Base-by-base conservation (phyloP, 2,113 vertebrate species). In the Varanus komodoensis region DNA sequence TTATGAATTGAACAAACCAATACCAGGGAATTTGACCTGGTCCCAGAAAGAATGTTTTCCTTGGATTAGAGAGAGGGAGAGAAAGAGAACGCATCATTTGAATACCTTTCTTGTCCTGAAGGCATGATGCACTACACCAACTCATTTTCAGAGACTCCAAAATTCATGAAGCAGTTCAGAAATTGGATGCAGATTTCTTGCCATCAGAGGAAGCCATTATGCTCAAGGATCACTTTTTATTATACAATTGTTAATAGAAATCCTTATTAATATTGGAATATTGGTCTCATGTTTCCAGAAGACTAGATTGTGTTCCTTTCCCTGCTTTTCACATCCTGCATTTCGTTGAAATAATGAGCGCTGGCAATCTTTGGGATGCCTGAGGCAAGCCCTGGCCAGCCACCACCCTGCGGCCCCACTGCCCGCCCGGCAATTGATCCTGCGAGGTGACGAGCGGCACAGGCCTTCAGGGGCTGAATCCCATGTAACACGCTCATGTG, bases 1-100 rank as follows among this genome's bases (percentile, higher is more conserved):
- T 91, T 74, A n/a, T 95, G 95, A 89, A 89, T 84, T 93, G 95
- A 97, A 95, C 83, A 93, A 95, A 94, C 78, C 92, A 94, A 94
- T 94, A 91, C 93, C 94, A 94, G 91, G 75, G 73, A 95, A 14
- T 91, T 88, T 92, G 89, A 89, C 89, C 90, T 12, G 67, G 83
- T 44, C 21, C 82, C 94, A 54, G 64, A 91, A 80, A 89, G 67
- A 38, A 84, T 93, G 92, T 92, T 67, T 96, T 96, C 91, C 93
- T 78, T 91, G 93, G 92, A 89, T 94, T 54, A 3, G 52, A 93
- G 50, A 68, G 19, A 68, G 67, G 6, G 23, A 68, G 3, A 80
- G 3, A 25, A 21, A 74, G 12, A 80, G 78, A 89, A 73, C 92
- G 78, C 93, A 95, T 95, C 94, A 96, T 93, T 93, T 94, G 61